These are phyloP conservation scores for Myoxocephalus aenaeus DNA, from an alignment of 2,797 vertebrate genomes.

Conservation along the genomic window DNA sequence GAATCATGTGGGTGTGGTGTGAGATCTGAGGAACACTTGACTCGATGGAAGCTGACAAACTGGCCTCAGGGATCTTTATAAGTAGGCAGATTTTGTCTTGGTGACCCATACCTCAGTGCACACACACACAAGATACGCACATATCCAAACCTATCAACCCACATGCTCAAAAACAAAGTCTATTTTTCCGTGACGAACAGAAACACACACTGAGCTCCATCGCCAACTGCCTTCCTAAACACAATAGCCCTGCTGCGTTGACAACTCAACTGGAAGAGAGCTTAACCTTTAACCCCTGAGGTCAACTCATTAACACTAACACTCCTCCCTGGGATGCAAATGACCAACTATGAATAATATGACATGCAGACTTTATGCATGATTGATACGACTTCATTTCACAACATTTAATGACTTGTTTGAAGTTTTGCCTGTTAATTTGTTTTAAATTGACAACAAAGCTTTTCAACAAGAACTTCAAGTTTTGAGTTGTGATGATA, in stretches of 20 bases:
- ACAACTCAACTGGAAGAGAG: constrained; percentile 87
- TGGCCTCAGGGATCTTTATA: constrained; percentile 68
- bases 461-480: not conserved
- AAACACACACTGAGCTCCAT: constrained; percentile 50
- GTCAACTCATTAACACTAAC: constrained; percentile 82
- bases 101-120: constrained; percentile 35
- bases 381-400: constrained; percentile 42
- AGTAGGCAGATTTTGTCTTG: constrained; percentile 74
- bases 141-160: constrained; percentile 16
- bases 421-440: not conserved
- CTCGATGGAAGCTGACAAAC: constrained; percentile 54
- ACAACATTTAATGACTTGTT: not conserved
- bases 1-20: constrained; percentile 42
- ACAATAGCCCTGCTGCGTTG: constrained; percentile 85
- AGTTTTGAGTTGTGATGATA: not conserved
- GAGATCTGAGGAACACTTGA: constrained; percentile 77
- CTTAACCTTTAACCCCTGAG: constrained; percentile 82
- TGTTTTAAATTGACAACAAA: not conserved
- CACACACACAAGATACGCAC: constrained; percentile 21
- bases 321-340: constrained; percentile 75
- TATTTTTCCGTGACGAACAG: constrained; percentile 16
- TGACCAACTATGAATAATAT: constrained; percentile 72
- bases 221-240: constrained; percentile 68
- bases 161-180: constrained; percentile 35
- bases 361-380: constrained; percentile 48